Evolutionary conservation across 2,113 vertebrate genomes (phyloP).

Genomic region (Larimichthys crocea): DNA sequence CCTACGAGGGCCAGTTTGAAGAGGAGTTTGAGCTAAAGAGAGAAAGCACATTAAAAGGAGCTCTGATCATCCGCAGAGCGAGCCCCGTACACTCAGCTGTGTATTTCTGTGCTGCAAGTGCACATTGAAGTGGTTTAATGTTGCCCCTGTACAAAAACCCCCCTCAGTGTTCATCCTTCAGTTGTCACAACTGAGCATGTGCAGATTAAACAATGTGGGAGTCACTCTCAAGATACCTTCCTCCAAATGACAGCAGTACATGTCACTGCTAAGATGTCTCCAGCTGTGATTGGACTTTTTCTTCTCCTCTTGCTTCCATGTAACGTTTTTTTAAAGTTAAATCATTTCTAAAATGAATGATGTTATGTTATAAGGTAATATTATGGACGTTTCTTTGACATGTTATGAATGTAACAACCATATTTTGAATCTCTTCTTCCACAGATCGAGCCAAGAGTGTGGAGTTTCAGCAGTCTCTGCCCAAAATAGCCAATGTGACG

Average conservation of each 20-base stretch:
- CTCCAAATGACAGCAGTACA: not conserved
- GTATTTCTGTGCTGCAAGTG: slow-evolving; percentile 33
- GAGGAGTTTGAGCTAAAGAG: slow-evolving; percentile 37
- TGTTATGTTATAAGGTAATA: not conserved
- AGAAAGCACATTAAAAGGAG: not conserved
- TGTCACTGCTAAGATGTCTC: not conserved
- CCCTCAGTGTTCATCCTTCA: not conserved
- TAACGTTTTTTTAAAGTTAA: slow-evolving; percentile 6
- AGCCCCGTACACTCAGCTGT: slow-evolving; percentile 56
- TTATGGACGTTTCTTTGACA: not conserved
- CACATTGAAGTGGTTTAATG: not conserved
- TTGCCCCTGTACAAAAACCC: not conserved
- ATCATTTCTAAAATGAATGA: not conserved
- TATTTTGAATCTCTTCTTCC: slow-evolving; percentile 10
- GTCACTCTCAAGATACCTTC: not conserved
- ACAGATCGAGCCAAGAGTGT: slow-evolving; percentile 39
- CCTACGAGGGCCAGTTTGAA: slow-evolving; percentile 23
- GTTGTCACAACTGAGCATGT: not conserved
- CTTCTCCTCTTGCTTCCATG: slow-evolving; percentile 20
- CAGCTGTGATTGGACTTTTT: not conserved
- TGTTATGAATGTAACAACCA: not conserved
- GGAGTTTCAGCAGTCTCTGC: slow-evolving; percentile 25
- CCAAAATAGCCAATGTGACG: not conserved
- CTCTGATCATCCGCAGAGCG: slow-evolving; percentile 44
- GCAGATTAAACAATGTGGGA: not conserved